phyloP scores from a whole-genome alignment of 2,888 invertebrate genomes.

The Melanargia galathea region DNA sequence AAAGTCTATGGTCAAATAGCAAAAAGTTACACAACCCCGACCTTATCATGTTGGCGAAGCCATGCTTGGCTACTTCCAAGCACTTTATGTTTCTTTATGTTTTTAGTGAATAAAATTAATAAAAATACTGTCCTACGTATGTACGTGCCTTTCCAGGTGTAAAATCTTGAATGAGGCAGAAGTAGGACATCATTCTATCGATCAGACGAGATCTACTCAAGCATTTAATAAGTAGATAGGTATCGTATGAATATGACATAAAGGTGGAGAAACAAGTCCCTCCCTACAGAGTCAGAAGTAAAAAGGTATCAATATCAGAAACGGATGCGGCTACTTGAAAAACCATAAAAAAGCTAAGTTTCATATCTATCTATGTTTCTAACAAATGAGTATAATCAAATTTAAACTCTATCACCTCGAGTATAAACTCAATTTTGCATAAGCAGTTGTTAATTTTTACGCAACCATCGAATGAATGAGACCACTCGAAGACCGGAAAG shows the following conservation, averaged over 20 bases:
- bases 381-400: conserved; percentile 20
- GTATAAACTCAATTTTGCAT: conserved; percentile 18
- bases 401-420: conserved; percentile 26
- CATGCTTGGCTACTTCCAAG: no score
- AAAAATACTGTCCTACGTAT: no score
- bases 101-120: no score
- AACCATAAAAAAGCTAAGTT: conserved; percentile 44
- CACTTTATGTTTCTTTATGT: no score
- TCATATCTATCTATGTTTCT: conserved; percentile 19
- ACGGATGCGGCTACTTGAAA: conserved; percentile 60
- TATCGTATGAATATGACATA: not conserved
- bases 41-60: no score
- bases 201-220: not conserved
- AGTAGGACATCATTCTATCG: not conserved
- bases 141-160: no score
- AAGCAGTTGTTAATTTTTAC: conserved; percentile 28
- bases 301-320: conserved; percentile 49
- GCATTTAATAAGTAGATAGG: not conserved
- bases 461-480: conserved; percentile 46
- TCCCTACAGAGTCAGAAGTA: conserved; percentile 15
- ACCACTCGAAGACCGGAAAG: conserved; percentile 78
- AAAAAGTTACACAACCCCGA: no score
- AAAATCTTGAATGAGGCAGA: no score
- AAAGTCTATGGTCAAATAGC: no score
- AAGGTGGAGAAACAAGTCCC: conserved; percentile 7